A percentile compares a stretch with the other conserved stretches of the same genome.
These are phyloP conservation scores for Philhelius pedissequus DNA, from an alignment of 2,888 invertebrate species.

Conservation along the genomic window DNA sequence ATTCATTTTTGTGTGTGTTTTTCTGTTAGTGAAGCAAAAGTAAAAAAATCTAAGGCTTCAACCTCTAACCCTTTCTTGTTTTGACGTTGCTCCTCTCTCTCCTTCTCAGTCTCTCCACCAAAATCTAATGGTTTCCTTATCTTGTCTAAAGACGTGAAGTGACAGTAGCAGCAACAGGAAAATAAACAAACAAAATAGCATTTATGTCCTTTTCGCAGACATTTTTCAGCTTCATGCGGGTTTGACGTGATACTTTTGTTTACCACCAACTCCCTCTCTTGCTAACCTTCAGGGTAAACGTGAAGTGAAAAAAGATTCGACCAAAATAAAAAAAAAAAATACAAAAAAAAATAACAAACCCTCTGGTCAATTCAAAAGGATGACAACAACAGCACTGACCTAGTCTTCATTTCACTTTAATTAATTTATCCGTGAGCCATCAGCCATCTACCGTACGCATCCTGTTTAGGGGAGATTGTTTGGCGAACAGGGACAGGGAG, in stretches of 20 bases:
- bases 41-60: neutral
- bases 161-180: constrained; percentile 38
- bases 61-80: constrained; percentile 1
- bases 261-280: neutral
- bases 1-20: constrained; percentile 10
- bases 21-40: neutral
- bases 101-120: neutral
- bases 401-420: constrained; percentile 53
- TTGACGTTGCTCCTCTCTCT: neutral
- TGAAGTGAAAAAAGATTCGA: constrained; percentile 20
- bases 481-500: neutral
- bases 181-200: constrained; percentile 18
- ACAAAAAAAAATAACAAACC: neutral
- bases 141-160: constrained; percentile 9
- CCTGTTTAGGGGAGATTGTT: neutral
- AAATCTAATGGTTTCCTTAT: constrained; percentile 37
- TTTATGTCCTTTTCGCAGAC: neutral
- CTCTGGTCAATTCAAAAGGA: constrained; percentile 34
- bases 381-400: constrained; percentile 58
- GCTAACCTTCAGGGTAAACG: neutral
- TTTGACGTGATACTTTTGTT: neutral
- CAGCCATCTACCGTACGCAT: constrained; percentile 4
- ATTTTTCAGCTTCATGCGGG: constrained; percentile 13
- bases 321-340: neutral
- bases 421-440: constrained; percentile 59